Percentiles rank a stretch among this genome's conserved stretches.
These are phyloP conservation scores for Lingula anatina DNA, from an alignment of 2,888 invertebrate species.

Conservation along the genomic window DNA sequence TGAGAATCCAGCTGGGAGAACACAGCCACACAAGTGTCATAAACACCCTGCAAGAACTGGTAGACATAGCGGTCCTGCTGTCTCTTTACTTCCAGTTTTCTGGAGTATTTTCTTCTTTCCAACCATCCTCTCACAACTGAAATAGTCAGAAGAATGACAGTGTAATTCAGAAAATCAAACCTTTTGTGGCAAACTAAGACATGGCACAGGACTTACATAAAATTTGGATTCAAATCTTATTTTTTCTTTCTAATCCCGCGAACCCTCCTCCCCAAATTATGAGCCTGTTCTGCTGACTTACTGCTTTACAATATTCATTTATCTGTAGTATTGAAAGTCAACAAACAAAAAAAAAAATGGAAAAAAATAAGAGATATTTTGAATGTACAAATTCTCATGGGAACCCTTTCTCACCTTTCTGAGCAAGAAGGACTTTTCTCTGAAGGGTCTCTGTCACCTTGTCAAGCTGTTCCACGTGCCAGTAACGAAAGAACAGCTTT, in stretches of 20 bases:
- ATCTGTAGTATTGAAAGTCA: too few relatives aligned
- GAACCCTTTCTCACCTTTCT: slow-evolving; percentile 29
- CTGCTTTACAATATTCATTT: too few relatives aligned
- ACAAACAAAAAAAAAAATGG: too few relatives aligned
- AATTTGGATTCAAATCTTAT: too few relatives aligned
- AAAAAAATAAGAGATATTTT: too few relatives aligned
- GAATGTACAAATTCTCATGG: too few relatives aligned
- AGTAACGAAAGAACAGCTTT: slow-evolving; percentile 27
- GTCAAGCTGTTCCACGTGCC: slow-evolving; percentile 20
- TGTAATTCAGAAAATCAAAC: too few relatives aligned
- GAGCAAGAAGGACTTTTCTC: slow-evolving; percentile 19
- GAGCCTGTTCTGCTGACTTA: too few relatives aligned
- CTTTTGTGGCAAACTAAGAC: too few relatives aligned
- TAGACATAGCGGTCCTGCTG: not conserved
- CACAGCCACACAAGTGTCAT: not conserved
- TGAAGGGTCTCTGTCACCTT: slow-evolving; percentile 14
- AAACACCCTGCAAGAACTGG: not conserved
- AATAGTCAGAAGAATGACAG: not conserved
- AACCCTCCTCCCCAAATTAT: too few relatives aligned
- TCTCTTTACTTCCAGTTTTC: not conserved
- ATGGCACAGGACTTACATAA: too few relatives aligned
- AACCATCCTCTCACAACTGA: not conserved
- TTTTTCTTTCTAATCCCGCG: too few relatives aligned
- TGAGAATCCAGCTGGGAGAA: not conserved
- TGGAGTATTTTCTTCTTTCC: not conserved